Evolutionary conservation across 2,113 vertebrate genomes (phyloP).

Genomic region (Heptranchias perlo): DNA sequence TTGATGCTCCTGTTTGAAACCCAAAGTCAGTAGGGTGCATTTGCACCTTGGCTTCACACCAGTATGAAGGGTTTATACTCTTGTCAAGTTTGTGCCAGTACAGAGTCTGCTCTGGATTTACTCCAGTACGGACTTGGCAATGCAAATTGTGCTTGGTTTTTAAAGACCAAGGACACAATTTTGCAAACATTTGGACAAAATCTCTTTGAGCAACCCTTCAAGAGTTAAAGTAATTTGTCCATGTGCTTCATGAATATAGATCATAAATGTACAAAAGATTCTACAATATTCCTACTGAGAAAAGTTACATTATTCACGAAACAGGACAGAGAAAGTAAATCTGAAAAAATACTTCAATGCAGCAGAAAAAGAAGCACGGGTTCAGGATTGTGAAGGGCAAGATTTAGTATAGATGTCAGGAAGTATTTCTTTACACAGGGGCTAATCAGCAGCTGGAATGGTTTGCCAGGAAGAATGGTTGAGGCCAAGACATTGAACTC

Average conservation of each 20-base stretch:
- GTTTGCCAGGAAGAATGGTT: background rate
- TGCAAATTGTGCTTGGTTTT: background rate
- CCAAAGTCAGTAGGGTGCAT: background rate
- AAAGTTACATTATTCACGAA: background rate
- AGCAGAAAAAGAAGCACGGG: background rate
- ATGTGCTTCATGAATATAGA: background rate
- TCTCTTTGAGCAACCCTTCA: background rate
- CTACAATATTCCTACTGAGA: background rate
- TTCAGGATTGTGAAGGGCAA: background rate
- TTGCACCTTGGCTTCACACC: background rate
- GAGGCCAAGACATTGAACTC: background rate
- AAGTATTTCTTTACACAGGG: background rate
- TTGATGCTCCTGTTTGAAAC: background rate
- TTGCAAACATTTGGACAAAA: background rate
- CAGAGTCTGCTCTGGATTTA: background rate
- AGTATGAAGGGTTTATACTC: background rate
- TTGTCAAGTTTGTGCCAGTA: background rate
- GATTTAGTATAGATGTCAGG: background rate
- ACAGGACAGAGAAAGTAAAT: background rate
- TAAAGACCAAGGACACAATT: background rate
- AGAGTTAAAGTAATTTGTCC: background rate
- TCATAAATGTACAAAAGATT: background rate
- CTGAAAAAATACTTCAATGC: background rate
- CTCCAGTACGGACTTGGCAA: background rate
- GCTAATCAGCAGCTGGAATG: background rate